Percentiles rank a stretch among this genome's conserved stretches.
Conservation (phyloP, 2,888 invertebrate genomes). For the Sycophila texana region DNA sequence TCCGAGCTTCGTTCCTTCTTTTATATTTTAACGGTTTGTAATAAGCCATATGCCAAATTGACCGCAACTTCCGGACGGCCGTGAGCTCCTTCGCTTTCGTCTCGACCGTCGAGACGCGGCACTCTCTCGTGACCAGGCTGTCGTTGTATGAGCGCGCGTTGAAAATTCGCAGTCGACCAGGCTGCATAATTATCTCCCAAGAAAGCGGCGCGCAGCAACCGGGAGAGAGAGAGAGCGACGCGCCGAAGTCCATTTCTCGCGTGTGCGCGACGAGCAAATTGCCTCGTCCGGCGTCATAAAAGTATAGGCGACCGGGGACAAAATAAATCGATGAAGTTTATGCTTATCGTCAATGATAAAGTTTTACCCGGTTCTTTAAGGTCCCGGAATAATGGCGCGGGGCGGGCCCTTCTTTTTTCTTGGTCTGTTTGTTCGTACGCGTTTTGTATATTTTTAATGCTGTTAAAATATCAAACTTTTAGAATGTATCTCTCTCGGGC, state of each 20-base stretch:
- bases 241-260: background rate
- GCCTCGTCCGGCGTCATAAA: too few species aligned
- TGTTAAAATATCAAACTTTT: too few species aligned
- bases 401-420: too few species aligned
- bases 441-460: too few species aligned
- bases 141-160: background rate
- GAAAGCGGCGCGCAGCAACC: background rate
- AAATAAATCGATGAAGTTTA: too few species aligned
- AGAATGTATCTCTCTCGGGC: too few species aligned
- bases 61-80: conserved; percentile 53
- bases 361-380: too few species aligned
- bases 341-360: too few species aligned
- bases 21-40: conserved; percentile 45
- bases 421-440: too few species aligned
- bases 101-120: conserved; percentile 1
- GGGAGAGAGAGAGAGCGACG: background rate
- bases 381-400: too few species aligned
- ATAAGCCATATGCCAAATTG: conserved; percentile 53
- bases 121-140: background rate
- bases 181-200: background rate
- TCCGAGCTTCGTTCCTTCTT: conserved; percentile 42
- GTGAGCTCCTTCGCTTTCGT: conserved; percentile 18
- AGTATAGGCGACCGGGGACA: too few species aligned
- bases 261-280: background rate
- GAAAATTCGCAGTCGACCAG: conserved; percentile 4